phyloP scores from a whole-genome alignment of 2,888 invertebrate genomes.

The Amphipyra berbera region DNA sequence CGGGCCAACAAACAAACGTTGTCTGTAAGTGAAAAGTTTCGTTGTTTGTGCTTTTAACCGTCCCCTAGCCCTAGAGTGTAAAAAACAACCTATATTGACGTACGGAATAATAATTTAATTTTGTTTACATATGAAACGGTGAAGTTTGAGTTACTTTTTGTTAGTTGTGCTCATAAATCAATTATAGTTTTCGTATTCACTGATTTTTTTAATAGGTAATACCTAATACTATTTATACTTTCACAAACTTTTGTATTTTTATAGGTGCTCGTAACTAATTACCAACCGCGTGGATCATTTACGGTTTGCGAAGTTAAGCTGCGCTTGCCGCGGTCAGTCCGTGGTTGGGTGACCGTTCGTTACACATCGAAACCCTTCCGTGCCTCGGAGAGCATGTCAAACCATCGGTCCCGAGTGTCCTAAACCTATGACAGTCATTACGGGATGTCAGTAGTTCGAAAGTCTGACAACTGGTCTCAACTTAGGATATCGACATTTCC shows the following conservation, averaged over 20 bases:
- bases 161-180: slow-evolving; percentile 51
- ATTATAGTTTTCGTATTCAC: slow-evolving; percentile 28
- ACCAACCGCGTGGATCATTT: too few species aligned
- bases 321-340: too few species aligned
- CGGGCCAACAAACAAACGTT: slow-evolving; percentile 67
- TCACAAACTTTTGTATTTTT: background rate
- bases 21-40: slow-evolving; percentile 78
- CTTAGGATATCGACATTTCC: too few species aligned
- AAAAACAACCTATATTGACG: slow-evolving; percentile 67
- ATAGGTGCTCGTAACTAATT: too few species aligned
- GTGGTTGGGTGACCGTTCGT: too few species aligned
- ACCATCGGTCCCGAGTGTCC: too few species aligned
- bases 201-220: slow-evolving; percentile 1
- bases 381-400: too few species aligned
- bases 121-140: slow-evolving; percentile 63
- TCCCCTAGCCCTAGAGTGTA: slow-evolving; percentile 44
- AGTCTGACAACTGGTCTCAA: too few species aligned
- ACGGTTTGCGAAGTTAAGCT: too few species aligned
- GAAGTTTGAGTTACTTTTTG: slow-evolving; percentile 58
- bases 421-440: too few species aligned
- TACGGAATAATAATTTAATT: slow-evolving; percentile 70
- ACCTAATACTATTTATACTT: background rate
- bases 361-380: too few species aligned
- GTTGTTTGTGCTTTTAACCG: slow-evolving; percentile 73
- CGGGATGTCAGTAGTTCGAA: too few species aligned